A percentile compares a stretch with the other conserved stretches of the same genome.
Evolutionary conservation across 2,888 invertebrate genomes (phyloP).

Genomic region (Baccha elongata): DNA sequence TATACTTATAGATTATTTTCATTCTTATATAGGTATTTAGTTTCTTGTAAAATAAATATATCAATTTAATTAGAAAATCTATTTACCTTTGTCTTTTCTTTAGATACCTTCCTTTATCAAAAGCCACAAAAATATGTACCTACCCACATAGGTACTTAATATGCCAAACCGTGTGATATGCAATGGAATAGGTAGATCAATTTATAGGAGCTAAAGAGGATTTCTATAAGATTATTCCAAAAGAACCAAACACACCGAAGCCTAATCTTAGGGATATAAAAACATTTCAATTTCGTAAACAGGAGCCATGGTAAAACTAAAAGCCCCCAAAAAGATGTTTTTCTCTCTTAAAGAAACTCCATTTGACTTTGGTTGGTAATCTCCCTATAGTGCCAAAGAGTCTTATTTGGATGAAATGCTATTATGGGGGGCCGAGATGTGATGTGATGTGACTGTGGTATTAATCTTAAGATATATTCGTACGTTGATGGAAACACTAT

Average conservation of each 20-base stretch:
- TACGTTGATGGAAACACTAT: conserved; percentile 22
- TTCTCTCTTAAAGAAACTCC: neutral
- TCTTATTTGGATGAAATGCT: conserved; percentile 58
- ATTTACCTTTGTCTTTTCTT: no score
- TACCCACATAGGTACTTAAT: no score
- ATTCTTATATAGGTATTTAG: no score
- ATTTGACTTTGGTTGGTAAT: conserved; percentile 56
- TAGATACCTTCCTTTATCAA: neutral
- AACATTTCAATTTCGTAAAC: conserved; percentile 30
- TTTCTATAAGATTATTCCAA: conserved; percentile 52
- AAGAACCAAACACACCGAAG: conserved; percentile 14
- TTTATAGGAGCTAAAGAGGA: conserved; percentile 49
- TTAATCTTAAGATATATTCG: conserved; percentile 59
- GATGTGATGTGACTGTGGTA: conserved; percentile 46
- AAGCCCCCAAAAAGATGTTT: conserved; percentile 25
- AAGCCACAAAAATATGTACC: neutral
- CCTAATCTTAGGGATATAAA: conserved; percentile 59
- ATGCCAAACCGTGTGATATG: neutral
- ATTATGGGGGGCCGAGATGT: conserved; percentile 42
- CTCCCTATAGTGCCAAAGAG: conserved; percentile 59
- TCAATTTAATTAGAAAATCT: no score
- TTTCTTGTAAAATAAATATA: no score
- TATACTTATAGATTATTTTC: no score
- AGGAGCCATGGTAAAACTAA: conserved; percentile 11
- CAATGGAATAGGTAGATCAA: conserved; percentile 41